Percentiles rank a stretch among this genome's conserved stretches.
phyloP scores from a whole-genome alignment of 2,888 invertebrate species.

The Dasysyrphus tricinctus region DNA sequence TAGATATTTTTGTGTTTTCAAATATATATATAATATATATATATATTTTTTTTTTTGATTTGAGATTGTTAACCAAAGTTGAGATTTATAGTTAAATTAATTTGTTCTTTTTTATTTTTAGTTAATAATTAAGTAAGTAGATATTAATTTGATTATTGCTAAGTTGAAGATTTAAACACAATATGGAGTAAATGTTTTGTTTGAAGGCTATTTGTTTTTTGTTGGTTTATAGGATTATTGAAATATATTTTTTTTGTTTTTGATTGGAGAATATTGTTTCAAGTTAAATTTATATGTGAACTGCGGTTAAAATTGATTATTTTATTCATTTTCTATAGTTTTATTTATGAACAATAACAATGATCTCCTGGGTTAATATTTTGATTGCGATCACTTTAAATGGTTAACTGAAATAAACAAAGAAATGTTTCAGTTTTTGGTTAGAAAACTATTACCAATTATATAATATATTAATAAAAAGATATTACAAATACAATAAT shows the following conservation, averaged over 20 bases:
- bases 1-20: not conserved
- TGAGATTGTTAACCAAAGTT: constrained; percentile 1
- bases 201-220: not conserved
- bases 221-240: not conserved
- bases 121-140: not conserved
- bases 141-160: constrained; percentile 10
- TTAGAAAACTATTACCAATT: not conserved
- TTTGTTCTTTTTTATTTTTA: not conserved
- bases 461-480: not conserved
- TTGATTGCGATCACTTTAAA: constrained; percentile 11
- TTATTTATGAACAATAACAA: not conserved
- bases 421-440: not conserved
- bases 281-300: not conserved
- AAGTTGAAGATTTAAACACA: not conserved
- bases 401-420: constrained; percentile 9
- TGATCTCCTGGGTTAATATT: constrained; percentile 3
- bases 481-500: too few species aligned
- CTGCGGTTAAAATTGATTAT: not conserved
- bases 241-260: not conserved
- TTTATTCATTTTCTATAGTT: not conserved
- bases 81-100: not conserved
- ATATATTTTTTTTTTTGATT: constrained; percentile 24
- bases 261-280: not conserved
- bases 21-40: too few species aligned
- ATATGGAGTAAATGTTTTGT: not conserved